These are phyloP conservation scores for Drosophila quasianomalipes DNA, from an alignment of 2,888 invertebrate genomes.

Conservation along the genomic window DNA sequence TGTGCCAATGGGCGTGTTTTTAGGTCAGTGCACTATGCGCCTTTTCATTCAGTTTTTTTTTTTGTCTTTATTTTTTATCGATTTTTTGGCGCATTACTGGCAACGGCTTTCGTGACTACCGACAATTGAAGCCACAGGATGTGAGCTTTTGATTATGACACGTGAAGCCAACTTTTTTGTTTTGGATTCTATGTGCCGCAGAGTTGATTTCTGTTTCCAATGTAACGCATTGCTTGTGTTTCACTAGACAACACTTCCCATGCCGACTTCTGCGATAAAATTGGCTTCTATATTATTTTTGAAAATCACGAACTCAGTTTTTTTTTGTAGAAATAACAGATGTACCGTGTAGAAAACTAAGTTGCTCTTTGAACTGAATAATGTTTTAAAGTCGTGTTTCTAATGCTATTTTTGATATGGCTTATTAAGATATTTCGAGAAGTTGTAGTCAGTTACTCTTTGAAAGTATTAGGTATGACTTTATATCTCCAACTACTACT, in stretches of 20 bases:
- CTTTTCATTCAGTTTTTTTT: conserved; percentile 28
- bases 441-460: not conserved
- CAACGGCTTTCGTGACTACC: conserved; percentile 65
- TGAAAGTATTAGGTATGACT: not conserved
- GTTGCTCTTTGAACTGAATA: not conserved
- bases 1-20: conserved; percentile 51
- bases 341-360: not conserved
- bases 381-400: not conserved
- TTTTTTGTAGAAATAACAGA: not conserved
- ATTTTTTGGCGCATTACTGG: conserved; percentile 54
- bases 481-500: not conserved
- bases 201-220: not conserved
- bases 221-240: not conserved
- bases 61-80: conserved; percentile 48
- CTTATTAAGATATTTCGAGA: not conserved
- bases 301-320: too few species aligned
- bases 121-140: conserved; percentile 71
- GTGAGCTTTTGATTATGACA: conserved; percentile 79
- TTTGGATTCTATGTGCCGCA: conserved; percentile 13
- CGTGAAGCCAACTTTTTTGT: conserved; percentile 38
- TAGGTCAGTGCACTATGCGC: conserved; percentile 75
- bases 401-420: not conserved
- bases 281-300: not conserved
- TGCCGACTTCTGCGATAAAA: not conserved
- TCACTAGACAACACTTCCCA: not conserved